Percentiles rank a stretch among this genome's conserved stretches.
phyloP scores from a whole-genome alignment of 2,888 invertebrate genomes.

The Phasia obesa region DNA sequence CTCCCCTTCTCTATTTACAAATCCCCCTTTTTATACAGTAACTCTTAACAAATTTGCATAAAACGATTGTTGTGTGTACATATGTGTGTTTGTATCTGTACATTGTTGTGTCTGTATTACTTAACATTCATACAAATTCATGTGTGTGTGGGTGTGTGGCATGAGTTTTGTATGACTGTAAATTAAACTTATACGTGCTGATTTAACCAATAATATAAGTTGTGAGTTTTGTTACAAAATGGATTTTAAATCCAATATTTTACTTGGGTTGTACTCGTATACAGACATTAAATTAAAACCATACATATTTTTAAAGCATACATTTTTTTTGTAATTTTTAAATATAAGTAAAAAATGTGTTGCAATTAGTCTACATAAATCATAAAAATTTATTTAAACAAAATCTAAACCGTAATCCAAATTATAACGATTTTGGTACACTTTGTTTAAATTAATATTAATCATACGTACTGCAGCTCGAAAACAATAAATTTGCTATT shows the following conservation, averaged over 20 bases:
- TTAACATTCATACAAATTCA: conserved; percentile 27
- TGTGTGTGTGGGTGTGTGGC: conserved; percentile 21
- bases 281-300: conserved; percentile 2
- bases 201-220: conserved; percentile 68
- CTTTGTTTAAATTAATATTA: neutral
- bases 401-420: neutral
- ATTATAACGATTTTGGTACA: neutral
- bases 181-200: conserved; percentile 71
- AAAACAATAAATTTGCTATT: no score
- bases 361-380: neutral
- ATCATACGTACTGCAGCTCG: neutral
- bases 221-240: conserved; percentile 37
- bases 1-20: neutral
- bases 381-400: neutral
- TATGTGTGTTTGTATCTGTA: neutral
- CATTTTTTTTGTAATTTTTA: neutral
- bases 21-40: conserved; percentile 31
- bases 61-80: conserved; percentile 57
- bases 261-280: no score
- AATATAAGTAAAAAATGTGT: no score
- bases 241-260: conserved; percentile 54
- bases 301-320: conserved; percentile 8
- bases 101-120: conserved; percentile 26
- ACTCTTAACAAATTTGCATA: conserved; percentile 63
- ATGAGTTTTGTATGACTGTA: conserved; percentile 52